Base-by-base conservation (phyloP, 2,888 invertebrate species). In the Nowickia ferox region DNA sequence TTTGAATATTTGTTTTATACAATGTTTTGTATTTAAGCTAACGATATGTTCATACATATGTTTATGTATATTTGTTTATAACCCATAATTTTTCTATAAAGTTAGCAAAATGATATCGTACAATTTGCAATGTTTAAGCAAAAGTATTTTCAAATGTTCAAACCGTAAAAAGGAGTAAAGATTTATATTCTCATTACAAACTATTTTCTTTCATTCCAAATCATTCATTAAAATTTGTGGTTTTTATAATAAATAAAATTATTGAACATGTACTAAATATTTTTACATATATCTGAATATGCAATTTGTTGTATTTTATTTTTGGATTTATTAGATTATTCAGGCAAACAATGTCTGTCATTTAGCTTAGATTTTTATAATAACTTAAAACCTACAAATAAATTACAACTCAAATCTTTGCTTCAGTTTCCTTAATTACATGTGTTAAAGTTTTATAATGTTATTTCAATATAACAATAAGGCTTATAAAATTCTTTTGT, bases 31-130 rank as follows among this genome's bases (percentile, higher is more conserved):
- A 30, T 0, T 30, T 30, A 30, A 30, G 6, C 30, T 30, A 6
- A 30, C 6, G 30, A 30, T 30, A 30, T 30, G 6, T 30, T 6
- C 30, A 5, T 30, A 30, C 30, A 30, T 30, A 30, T 4, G 4
- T 30, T 3, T 30, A 30, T 30, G 4, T 30, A 30, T 30, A 30
- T 30, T 30, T 30, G 30, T 4, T 30, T 30, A 30, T 30, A 30
- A 30, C 30, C 4, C 2, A 30, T n/a, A n/a, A n/a, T n/a, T n/a
- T n/a, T n/a, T n/a, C n/a, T n/a, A n/a, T n/a, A n/a, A n/a, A n/a
- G 22, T 69, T 69, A 48, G 63, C 13, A 63, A 69, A 69, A 75
- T 22, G 59, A 72, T 81, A 81, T 42, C 46, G 59, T 40, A 38
- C 22, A 69, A 53, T 69, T 69, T 69, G 40, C 22, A 40, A 11